A percentile compares a stretch with the other conserved stretches of the same genome.
Conservation (phyloP, 2,113 vertebrate genomes). For the Aptenodytes forsteri region DNA sequence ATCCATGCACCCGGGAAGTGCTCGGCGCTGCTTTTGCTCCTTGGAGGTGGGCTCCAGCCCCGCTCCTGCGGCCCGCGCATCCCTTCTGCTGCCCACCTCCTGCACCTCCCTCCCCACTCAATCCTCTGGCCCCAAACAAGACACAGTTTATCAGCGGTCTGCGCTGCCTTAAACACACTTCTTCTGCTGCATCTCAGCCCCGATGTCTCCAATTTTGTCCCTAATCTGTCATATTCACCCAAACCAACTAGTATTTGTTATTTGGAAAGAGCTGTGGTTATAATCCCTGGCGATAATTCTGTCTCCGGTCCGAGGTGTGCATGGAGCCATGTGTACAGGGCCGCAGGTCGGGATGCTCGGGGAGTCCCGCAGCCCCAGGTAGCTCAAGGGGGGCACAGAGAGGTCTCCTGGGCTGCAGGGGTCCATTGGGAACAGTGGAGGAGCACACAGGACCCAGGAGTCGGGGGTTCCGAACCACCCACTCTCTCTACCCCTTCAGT, state of each 20-base stretch:
- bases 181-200: background rate
- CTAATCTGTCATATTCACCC: background rate
- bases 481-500: background rate
- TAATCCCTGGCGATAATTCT: background rate
- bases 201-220: background rate
- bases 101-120: background rate
- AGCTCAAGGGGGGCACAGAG: background rate
- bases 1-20: background rate
- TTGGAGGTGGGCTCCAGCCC: background rate
- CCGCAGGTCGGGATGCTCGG: fast-evolving
- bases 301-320: background rate
- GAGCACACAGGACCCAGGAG: background rate
- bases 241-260: background rate
- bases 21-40: background rate
- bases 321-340: background rate
- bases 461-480: background rate
- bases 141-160: background rate
- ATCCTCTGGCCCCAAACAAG: background rate
- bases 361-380: background rate
- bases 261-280: background rate
- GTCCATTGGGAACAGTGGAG: background rate
- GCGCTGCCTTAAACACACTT: background rate
- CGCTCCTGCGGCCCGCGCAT: background rate
- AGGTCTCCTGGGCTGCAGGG: fast-evolving
- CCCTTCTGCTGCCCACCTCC: background rate